Evolutionary conservation across 1,140 invertebrate species (phyloP), one percentile per base, ranked within the genome.

Genomic region (Pseudomyrmex flavicornis): DNA sequence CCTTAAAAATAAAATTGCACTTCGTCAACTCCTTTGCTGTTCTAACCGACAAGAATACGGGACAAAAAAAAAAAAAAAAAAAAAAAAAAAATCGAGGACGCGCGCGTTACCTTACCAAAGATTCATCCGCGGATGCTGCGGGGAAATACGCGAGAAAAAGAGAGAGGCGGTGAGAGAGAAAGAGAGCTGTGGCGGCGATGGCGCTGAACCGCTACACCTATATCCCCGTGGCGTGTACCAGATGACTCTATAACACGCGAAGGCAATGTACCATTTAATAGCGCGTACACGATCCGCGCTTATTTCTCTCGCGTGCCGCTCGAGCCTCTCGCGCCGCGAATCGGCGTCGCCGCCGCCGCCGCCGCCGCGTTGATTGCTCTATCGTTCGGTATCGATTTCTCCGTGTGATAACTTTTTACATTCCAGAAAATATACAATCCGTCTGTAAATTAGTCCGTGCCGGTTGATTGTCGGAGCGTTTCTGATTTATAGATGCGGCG

Each of bases 231-330:
- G 54, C 54, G 7, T 8, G 50, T 69, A 61, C 76, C 85, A 82
- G 84, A 85, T 75, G 84, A 72, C 76, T 86, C 44, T 52, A 20
- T 35, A 46, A 70, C 76, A 63, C 76, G 83, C 83, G 54, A 75
- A 77, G 63, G 61, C 66, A 50, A 73, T 73, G 65, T 73, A 58
- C 68, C 54, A 62, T 80, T 86, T 86, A 86, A 86, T 85, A 77
- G 80, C 86, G 85, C 86, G 65, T 84, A 87, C 82, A 79, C 73
- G 83, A 84, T 70, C 80, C 61, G 63, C 61, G 61, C 35, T 65
- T 62, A 52, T 68, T 68, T 35, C 65, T 46, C 75, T 80, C 76
- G 76, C 76, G 66, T 80, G 65, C 76, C 76, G 20, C 44, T 80
- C 66, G 76, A 20, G 61, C 61, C 74, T 65, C 13, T 44, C 10